Evolutionary conservation across 2,113 vertebrate species (phyloP).

Genomic region (Engystomops pustulosus): DNA sequence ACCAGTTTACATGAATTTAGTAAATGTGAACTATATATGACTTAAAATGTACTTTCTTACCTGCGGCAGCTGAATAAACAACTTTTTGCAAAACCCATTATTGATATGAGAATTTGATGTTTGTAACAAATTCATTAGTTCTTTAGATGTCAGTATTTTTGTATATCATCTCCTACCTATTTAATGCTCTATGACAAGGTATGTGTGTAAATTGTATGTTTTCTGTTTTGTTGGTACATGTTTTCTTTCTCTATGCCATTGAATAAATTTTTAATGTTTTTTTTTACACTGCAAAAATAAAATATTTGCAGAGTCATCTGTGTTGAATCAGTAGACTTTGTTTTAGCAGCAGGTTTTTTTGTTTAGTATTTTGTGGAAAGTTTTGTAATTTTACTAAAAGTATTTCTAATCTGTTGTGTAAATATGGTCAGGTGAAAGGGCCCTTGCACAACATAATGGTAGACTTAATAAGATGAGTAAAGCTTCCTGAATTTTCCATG

Average conservation of each 20-base stretch:
- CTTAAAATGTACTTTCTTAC: constrained; percentile 63
- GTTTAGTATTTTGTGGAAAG: no score
- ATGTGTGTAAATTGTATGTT: constrained; percentile 76
- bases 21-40: constrained; percentile 13
- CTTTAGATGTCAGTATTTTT: constrained; percentile 84
- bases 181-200: constrained; percentile 71
- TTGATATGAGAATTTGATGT: constrained; percentile 71
- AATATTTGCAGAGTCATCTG: constrained; percentile 26
- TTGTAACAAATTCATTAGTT: constrained; percentile 74
- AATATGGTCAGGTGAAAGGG: no score
- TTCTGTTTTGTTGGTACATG: constrained; percentile 71
- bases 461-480: no score
- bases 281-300: constrained; percentile 37
- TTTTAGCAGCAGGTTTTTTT: no score
- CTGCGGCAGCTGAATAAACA: constrained; percentile 67
- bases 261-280: constrained; percentile 65
- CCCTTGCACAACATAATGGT: no score
- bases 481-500: no score
- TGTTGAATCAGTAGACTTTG: no score
- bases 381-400: no score
- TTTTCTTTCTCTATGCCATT: constrained; percentile 67
- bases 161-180: constrained; percentile 81
- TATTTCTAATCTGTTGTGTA: no score
- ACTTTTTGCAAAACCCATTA: constrained; percentile 72
- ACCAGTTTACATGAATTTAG: constrained; percentile 67